Conservation (phyloP, 2,113 vertebrate genomes). For the Fregata magnificens region DNA sequence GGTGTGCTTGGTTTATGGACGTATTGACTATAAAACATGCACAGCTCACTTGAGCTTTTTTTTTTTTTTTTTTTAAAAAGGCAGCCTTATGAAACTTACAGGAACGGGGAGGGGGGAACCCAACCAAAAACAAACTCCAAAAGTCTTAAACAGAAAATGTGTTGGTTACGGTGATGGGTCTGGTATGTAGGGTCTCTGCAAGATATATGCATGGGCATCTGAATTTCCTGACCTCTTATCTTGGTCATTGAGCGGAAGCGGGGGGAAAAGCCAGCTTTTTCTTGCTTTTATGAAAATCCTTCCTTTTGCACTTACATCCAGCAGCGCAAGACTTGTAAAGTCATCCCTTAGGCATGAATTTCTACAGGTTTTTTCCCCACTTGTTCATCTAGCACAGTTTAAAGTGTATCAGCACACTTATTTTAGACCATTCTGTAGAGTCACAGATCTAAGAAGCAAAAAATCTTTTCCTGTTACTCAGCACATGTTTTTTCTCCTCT, state of each 20-base stretch:
- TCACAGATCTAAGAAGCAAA: not conserved
- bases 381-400: not conserved
- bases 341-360: not conserved
- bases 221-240: not conserved
- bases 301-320: not conserved
- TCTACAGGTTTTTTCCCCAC: not conserved
- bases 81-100: not conserved
- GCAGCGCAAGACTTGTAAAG: not conserved
- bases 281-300: not conserved
- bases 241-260: not conserved
- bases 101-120: no score
- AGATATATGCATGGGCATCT: not conserved
- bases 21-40: not conserved
- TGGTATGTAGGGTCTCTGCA: not conserved
- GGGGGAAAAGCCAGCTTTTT: not conserved
- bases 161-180: not conserved
- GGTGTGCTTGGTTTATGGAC: constrained; percentile 13
- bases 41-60: not conserved
- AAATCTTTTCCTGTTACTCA: not conserved
- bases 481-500: not conserved
- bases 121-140: not conserved
- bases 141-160: not conserved
- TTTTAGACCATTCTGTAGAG: not conserved
- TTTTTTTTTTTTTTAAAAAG: not conserved
- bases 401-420: not conserved